These are phyloP conservation scores for Eleutherodactylus coqui DNA, from an alignment of 2,797 vertebrate species.

Conservation along the genomic window DNA sequence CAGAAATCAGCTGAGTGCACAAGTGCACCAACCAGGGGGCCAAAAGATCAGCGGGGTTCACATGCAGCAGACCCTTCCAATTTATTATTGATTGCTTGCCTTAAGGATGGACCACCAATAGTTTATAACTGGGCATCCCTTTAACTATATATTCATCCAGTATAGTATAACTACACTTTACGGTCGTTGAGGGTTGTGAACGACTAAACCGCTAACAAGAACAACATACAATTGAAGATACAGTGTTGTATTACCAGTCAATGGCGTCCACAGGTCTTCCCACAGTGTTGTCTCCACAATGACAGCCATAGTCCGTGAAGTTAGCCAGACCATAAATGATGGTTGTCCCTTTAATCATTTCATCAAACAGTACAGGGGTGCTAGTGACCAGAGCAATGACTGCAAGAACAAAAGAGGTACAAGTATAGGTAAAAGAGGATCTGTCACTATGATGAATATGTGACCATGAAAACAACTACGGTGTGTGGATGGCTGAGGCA, in stretches of 20 bases:
- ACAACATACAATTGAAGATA: neutral
- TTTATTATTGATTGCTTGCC: no score
- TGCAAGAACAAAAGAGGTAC: conserved; percentile 25
- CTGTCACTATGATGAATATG: no score
- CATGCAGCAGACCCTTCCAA: no score
- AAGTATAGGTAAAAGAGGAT: neutral
- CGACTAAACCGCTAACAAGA: no score
- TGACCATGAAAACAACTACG: no score
- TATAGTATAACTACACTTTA: neutral
- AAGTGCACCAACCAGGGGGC: no score
- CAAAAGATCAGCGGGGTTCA: no score
- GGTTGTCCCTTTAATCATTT: conserved; percentile 63
- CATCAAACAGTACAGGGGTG: conserved; percentile 57
- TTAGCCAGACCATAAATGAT: conserved; percentile 60
- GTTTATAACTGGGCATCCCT: no score
- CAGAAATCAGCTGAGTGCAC: no score
- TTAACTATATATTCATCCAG: neutral
- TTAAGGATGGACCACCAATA: no score
- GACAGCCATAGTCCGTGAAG: conserved; percentile 65
- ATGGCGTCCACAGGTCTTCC: conserved; percentile 63
- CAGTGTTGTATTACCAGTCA: conserved; percentile 56
- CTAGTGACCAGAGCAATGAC: conserved; percentile 46
- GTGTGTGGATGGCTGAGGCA: no score
- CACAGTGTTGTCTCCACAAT: conserved; percentile 63
- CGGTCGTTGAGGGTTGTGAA: no score